Percentiles rank a stretch among this genome's conserved stretches.
These are phyloP conservation scores for Novumbra hubbsi DNA, from an alignment of 2,797 vertebrate genomes.

Conservation along the genomic window DNA sequence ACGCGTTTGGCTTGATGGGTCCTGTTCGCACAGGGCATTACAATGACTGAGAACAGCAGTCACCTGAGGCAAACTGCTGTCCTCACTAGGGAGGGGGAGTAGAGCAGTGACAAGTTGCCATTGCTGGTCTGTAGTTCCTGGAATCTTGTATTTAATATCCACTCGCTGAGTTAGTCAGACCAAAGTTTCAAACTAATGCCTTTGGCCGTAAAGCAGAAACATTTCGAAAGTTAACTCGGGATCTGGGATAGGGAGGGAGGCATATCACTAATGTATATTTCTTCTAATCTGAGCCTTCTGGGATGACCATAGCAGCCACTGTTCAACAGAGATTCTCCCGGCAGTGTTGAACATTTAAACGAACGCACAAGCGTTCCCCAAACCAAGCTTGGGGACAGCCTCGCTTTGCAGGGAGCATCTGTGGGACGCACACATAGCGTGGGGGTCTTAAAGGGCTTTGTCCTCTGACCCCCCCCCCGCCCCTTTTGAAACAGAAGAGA, in stretches of 20 bases:
- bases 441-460: slow-evolving; percentile 50
- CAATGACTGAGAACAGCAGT: neutral
- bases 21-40: neutral
- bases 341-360: neutral
- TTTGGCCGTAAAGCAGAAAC: neutral
- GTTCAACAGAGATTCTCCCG: neutral
- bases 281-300: neutral
- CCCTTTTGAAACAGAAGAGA: neutral
- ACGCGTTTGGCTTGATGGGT: no score
- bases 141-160: neutral
- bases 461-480: slow-evolving; percentile 6
- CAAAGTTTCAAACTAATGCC: neutral
- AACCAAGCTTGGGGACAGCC: neutral
- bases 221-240: neutral
- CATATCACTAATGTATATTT: neutral
- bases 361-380: neutral
- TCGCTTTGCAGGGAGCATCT: slow-evolving; percentile 29
- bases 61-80: neutral
- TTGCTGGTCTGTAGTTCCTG: neutral
- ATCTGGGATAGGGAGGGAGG: neutral
- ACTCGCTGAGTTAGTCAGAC: neutral
- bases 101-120: neutral
- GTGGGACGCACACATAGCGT: slow-evolving; percentile 28
- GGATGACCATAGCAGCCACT: neutral
- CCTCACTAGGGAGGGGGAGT: neutral